Evolutionary conservation across 1,140 invertebrate genomes (phyloP).

Genomic region (Cardiocondyla obscurior): DNA sequence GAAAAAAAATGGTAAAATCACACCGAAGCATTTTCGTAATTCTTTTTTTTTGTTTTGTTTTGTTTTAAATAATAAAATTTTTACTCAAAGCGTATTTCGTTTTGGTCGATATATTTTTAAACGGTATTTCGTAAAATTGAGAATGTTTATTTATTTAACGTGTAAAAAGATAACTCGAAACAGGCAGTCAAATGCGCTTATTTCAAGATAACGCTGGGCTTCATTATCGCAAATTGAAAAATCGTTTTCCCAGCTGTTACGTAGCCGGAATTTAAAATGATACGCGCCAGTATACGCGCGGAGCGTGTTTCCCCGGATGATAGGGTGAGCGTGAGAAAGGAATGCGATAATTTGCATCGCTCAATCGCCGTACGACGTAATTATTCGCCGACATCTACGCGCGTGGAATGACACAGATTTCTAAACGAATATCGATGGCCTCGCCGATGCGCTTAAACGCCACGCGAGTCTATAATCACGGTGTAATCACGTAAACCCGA

Average conservation of each 20-base stretch:
- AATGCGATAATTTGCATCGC: slow-evolving; percentile 37
- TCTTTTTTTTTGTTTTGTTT: neutral
- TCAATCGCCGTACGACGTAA: slow-evolving; percentile 4
- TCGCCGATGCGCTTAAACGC: slow-evolving; percentile 40
- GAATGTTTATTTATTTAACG: neutral
- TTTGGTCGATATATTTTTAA: neutral
- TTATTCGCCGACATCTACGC: slow-evolving; percentile 33
- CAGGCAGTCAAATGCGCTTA: neutral
- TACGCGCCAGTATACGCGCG: neutral
- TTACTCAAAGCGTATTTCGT: neutral
- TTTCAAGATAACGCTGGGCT: neutral
- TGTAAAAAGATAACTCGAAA: slow-evolving; percentile 14
- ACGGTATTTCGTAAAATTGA: neutral
- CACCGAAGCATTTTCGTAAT: neutral
- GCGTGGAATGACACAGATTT: slow-evolving; percentile 42
- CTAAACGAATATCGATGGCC: slow-evolving; percentile 51
- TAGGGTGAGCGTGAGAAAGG: slow-evolving; percentile 14
- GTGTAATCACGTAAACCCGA: slow-evolving; percentile 40
- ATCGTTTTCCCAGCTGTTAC: neutral
- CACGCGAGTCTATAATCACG: slow-evolving; percentile 50
- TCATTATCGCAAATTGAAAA: slow-evolving; percentile 24
- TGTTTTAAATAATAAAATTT: neutral
- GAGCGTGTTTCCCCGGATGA: neutral
- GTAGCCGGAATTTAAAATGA: slow-evolving; percentile 14
- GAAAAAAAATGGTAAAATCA: neutral